Evolutionary conservation across 2,113 vertebrate genomes (phyloP), one percentile per base, ranked within the genome.

Genomic region (Prunella fulvescens): DNA sequence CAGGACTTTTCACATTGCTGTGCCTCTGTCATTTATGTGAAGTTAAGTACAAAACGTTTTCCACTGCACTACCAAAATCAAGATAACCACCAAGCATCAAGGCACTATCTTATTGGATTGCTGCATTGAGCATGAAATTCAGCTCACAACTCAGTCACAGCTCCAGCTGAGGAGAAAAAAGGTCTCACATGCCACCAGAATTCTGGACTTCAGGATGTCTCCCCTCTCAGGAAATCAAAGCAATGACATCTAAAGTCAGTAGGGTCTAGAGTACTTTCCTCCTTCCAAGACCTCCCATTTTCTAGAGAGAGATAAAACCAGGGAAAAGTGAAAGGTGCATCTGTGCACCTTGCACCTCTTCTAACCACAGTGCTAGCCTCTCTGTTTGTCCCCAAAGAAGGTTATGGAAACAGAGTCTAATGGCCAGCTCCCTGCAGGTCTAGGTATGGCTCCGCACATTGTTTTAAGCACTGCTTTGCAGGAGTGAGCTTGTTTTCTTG

Each of bases 51-150:
- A 7, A 91, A 90, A 47, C 2, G 0, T 80, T 95, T 92, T 90
- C 65, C 56, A 45, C 56, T 65, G 72, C 64, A 67, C 72, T 90
- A 66, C 88, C 60, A 86, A 94, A 94, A 93, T 95, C 92, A 93
- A 92, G 90, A 94, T 67, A 92, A 94, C 77, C 86, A 86, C 60
- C 57, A 88, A 95, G 88, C 37, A 71, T 73, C 72, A 81, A 90
- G 80, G 50, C 51, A n/a, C 60, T 90, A 7, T 67, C 65, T 86
- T 86, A 81, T 26, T 42, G 40, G 37, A 81, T 88, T 14, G 0
- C 48, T 74, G 44, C 23, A 53, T 11, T 64, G 40, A 71, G 61
- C 22, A 6, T 53, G 45, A 78, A 93, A 93, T 86, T 88, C 69
- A 57, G 14, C 40, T 86, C 44, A 71, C 51, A 76, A 11, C 33